These are phyloP conservation scores for Melieria crassipennis DNA, from an alignment of 2,888 invertebrate genomes.

Conservation along the genomic window DNA sequence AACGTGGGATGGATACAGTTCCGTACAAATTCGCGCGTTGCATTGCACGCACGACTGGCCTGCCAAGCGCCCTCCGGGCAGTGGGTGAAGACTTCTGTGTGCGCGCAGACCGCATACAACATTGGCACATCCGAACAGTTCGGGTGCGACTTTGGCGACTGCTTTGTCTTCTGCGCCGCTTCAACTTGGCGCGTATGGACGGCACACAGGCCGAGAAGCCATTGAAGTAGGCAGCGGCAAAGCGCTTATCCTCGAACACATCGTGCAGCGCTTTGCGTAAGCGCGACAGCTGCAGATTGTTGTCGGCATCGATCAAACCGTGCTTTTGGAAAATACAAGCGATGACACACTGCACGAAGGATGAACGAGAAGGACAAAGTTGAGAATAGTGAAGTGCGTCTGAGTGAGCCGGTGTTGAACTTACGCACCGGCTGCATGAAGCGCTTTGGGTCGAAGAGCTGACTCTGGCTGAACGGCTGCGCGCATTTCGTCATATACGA, in stretches of 20 bases:
- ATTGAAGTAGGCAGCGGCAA: constrained; percentile 12
- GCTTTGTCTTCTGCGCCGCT: neutral
- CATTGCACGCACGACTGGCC: constrained; percentile 13
- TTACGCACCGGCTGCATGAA: constrained; percentile 19
- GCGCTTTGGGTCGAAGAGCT: constrained; percentile 20
- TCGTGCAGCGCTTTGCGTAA: constrained; percentile 4
- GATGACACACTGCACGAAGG: constrained; percentile 17
- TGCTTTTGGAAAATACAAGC: constrained; percentile 24
- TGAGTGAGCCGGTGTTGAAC: neutral
- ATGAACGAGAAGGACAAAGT: neutral
- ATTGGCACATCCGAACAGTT: constrained; percentile 16
- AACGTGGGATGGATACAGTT: constrained; percentile 4
- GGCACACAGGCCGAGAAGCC: constrained; percentile 20
- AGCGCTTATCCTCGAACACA: constrained; percentile 12
- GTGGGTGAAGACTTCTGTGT: constrained; percentile 16
- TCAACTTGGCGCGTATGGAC: constrained; percentile 8
- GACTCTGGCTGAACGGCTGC: constrained; percentile 8
- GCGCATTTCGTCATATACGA: constrained; percentile 13
- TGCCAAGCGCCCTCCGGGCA: constrained; percentile 20
- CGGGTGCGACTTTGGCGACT: neutral
- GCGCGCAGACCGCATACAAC: constrained; percentile 25
- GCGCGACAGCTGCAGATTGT: constrained; percentile 4
- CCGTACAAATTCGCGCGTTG: constrained; percentile 15
- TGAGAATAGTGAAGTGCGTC: neutral
- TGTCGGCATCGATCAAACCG: neutral